These are phyloP conservation scores for Graptemys geographica DNA, from an alignment of 2,797 vertebrate genomes.

Conservation along the genomic window DNA sequence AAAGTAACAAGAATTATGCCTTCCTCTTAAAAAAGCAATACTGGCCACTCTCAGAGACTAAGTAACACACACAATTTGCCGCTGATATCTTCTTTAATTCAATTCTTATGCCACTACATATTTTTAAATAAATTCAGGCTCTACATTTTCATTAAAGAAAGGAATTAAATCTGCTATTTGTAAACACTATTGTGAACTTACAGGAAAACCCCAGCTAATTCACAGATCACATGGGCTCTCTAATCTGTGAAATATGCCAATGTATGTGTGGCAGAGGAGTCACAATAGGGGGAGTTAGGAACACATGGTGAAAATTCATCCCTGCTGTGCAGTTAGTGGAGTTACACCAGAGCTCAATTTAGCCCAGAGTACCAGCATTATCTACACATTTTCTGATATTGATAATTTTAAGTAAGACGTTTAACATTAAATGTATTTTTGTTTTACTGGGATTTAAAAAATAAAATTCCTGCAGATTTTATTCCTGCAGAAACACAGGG, in stretches of 20 bases:
- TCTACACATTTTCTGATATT: fast-evolving
- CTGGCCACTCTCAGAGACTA: background rate
- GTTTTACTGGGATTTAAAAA: background rate
- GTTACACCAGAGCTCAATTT: fast-evolving
- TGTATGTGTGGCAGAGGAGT: fast-evolving
- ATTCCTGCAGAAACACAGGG: background rate
- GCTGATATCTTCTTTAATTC: background rate
- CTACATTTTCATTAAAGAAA: background rate
- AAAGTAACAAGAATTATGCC: fast-evolving
- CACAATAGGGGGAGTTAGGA: background rate
- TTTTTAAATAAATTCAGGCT: background rate
- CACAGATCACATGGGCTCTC: background rate
- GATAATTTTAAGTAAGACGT: background rate
- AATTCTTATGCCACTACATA: background rate
- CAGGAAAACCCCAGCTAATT: background rate
- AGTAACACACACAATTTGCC: background rate
- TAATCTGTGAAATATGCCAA: background rate
- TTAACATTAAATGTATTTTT: background rate
- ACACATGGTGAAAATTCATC: fast-evolving
- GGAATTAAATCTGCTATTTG: background rate
- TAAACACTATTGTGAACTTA: background rate
- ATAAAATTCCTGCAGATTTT: fast-evolving
- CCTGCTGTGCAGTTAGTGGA: fast-evolving
- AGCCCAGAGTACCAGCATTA: background rate
- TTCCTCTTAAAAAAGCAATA: background rate